Conservation (phyloP, 2,797 vertebrate species). For the Neosilurus mollespiculum region DNA sequence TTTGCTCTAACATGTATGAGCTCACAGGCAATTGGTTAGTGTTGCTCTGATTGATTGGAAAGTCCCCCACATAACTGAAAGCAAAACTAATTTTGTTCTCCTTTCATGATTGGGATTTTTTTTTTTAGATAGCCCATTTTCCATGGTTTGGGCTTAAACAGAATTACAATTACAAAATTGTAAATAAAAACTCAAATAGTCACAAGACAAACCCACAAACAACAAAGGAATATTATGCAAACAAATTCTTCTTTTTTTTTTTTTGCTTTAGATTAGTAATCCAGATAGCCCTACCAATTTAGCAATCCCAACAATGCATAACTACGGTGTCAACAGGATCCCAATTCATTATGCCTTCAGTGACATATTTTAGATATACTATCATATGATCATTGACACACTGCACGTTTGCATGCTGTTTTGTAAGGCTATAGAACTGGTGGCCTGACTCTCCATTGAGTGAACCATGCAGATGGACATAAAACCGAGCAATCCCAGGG, state of each 20-base stretch:
- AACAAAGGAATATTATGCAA: neutral
- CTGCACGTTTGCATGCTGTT: neutral
- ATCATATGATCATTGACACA: neutral
- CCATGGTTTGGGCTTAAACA: neutral
- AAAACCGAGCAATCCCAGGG: neutral
- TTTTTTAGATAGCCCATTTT: too few relatives aligned
- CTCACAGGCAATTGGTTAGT: neutral
- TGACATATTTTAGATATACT: neutral
- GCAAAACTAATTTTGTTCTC: neutral
- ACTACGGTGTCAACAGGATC: neutral
- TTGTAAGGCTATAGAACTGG: neutral
- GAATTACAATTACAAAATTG: too few relatives aligned
- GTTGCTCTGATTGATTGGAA: neutral
- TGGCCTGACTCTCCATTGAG: neutral
- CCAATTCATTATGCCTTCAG: neutral
- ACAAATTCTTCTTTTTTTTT: neutral
- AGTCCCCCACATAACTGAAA: neutral
- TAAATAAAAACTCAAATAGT: neutral
- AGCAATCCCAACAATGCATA: neutral
- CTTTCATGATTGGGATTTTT: too few relatives aligned
- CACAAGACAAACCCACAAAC: neutral
- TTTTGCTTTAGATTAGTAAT: neutral
- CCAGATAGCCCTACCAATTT: neutral
- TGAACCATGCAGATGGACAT: neutral
- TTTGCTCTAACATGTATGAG: neutral